Evolutionary conservation across 2,113 vertebrate genomes (phyloP).

Genomic region (Notothenia coriiceps): DNA sequence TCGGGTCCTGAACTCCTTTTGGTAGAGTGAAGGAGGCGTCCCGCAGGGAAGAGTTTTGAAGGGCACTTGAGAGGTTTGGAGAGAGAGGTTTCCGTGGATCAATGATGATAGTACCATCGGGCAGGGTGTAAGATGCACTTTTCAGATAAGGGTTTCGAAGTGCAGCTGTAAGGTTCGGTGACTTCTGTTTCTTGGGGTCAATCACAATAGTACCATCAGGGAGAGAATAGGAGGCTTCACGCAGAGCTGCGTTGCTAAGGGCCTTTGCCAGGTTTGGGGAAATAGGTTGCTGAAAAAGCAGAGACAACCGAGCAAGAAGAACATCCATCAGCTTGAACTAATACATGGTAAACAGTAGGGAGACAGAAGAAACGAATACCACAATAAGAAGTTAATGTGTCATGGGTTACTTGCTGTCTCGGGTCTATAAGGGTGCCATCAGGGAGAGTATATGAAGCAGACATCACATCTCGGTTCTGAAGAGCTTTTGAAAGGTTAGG

Average conservation of each 20-base stretch:
- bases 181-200: slow-evolving; percentile 62
- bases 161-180: slow-evolving; percentile 77
- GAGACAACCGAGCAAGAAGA: slow-evolving; percentile 20
- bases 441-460: slow-evolving; percentile 81
- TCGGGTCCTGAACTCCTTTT: slow-evolving; percentile 74
- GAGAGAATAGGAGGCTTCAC: slow-evolving; percentile 73
- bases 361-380: neutral
- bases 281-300: slow-evolving; percentile 63
- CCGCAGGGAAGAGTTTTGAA: slow-evolving; percentile 73
- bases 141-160: slow-evolving; percentile 81
- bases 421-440: slow-evolving; percentile 77
- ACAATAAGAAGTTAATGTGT: neutral
- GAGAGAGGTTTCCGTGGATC: slow-evolving; percentile 76
- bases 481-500: slow-evolving; percentile 81
- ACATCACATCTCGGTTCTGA: slow-evolving; percentile 75
- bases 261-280: slow-evolving; percentile 75
- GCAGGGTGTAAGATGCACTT: slow-evolving; percentile 79
- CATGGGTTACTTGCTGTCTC: slow-evolving; percentile 68
- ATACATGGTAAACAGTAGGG: neutral
- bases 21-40: slow-evolving; percentile 75
- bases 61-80: slow-evolving; percentile 75
- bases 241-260: slow-evolving; percentile 70
- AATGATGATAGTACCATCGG: slow-evolving; percentile 83
- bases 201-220: slow-evolving; percentile 80
- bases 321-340: neutral